phyloP scores from a whole-genome alignment of 1,140 invertebrate genomes.

The Harlomillsia oculata region DNA sequence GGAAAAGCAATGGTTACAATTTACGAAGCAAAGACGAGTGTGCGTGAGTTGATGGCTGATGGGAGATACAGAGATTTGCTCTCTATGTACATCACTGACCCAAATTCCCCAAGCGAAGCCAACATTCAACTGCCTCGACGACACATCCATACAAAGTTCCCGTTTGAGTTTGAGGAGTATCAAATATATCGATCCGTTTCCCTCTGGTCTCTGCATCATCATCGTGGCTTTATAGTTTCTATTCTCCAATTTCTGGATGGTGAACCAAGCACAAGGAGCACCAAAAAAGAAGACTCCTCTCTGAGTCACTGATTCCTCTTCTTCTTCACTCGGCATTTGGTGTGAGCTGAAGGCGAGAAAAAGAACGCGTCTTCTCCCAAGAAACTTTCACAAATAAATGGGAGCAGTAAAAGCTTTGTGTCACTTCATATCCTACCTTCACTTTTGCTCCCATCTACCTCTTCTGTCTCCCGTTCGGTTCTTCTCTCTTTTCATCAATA shows the following conservation, averaged over 20 bases:
- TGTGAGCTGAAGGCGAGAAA: conserved; percentile 3
- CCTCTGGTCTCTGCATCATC: conserved; percentile 6
- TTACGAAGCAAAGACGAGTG: too few species aligned
- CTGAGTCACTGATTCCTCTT: neutral
- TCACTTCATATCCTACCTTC: conserved; percentile 1
- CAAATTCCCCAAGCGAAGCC: too few species aligned
- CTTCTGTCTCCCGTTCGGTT: too few species aligned
- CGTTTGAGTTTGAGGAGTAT: neutral
- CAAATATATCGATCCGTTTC: conserved; percentile 9
- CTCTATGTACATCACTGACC: too few species aligned
- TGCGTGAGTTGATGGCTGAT: too few species aligned
- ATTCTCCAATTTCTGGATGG: neutral
- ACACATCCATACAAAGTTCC: too few species aligned
- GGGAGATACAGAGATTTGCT: too few species aligned
- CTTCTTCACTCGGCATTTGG: neutral
- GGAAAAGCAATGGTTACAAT: too few species aligned
- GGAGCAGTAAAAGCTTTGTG: conserved; percentile 7
- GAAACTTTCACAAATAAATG: too few species aligned
- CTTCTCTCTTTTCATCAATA: neutral
- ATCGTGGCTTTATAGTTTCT: neutral
- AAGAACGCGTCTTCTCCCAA: neutral
- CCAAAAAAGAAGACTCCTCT: neutral
- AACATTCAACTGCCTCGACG: too few species aligned
- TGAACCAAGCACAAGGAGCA: too few species aligned
- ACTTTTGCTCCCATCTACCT: too few species aligned